Conservation (phyloP, 2,888 invertebrate genomes). For the Crocallis elinguaria region DNA sequence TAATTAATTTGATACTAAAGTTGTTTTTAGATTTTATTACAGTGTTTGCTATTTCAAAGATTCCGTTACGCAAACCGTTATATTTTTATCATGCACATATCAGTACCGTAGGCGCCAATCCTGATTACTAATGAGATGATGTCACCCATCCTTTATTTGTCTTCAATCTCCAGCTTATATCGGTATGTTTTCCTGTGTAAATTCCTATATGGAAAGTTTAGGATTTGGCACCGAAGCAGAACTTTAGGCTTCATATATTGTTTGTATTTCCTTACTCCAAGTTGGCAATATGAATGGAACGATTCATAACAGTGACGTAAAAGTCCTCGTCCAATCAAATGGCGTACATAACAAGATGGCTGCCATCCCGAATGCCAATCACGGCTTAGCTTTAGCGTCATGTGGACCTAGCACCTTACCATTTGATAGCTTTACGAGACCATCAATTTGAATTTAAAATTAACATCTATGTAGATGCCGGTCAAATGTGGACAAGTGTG, state of each 20-base stretch:
- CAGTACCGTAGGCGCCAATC: conserved; percentile 32
- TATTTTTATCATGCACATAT: conserved; percentile 37
- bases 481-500: conserved; percentile 81
- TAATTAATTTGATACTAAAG: conserved; percentile 1
- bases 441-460: conserved; percentile 82
- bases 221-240: conserved; percentile 30
- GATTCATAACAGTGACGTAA: conserved; percentile 61
- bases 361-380: conserved; percentile 72
- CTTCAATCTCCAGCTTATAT: conserved; percentile 28
- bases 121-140: conserved; percentile 41
- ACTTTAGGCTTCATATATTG: conserved; percentile 20
- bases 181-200: conserved; percentile 27
- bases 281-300: conserved; percentile 52
- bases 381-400: conserved; percentile 70
- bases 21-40: background rate
- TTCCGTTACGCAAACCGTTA: conserved; percentile 39
- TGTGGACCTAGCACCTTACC: conserved; percentile 74
- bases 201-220: conserved; percentile 28
- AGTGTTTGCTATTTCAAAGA: conserved; percentile 24
- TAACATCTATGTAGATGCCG: conserved; percentile 78
- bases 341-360: conserved; percentile 71
- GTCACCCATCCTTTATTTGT: conserved; percentile 39
- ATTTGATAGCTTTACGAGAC: conserved; percentile 83
- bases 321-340: conserved; percentile 55
- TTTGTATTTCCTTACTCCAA: conserved; percentile 26